phyloP scores from a whole-genome alignment of 2,113 vertebrate species.

The Rissa tridactyla region DNA sequence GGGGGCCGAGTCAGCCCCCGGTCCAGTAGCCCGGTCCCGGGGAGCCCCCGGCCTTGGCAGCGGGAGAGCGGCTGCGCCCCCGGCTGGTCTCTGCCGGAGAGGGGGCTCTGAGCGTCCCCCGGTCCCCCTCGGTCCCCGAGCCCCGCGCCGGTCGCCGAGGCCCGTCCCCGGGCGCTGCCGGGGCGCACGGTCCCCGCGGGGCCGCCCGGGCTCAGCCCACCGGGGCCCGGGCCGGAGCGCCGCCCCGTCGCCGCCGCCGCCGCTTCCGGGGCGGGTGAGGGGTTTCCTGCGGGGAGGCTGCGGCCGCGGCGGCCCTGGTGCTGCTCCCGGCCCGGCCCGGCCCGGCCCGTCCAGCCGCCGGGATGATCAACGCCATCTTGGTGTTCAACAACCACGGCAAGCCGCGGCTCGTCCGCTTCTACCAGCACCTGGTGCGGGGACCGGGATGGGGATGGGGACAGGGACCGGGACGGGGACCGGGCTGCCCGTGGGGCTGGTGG shows the following conservation, averaged over 20 bases:
- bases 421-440: slow-evolving; percentile 24
- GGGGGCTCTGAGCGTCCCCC: not conserved
- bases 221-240: not conserved
- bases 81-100: not conserved
- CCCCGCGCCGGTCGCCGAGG: not conserved
- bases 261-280: not conserved
- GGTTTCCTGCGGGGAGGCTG: not conserved
- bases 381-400: slow-evolving; percentile 99
- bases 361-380: slow-evolving; percentile 96
- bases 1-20: not conserved
- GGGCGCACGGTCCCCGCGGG: not conserved
- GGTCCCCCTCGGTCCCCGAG: not conserved
- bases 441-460: not conserved
- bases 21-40: not conserved
- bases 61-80: not conserved
- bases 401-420: slow-evolving; percentile 81
- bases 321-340: not conserved
- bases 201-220: not conserved
- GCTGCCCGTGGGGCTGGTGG: not conserved
- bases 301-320: not conserved
- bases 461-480: not conserved
- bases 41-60: not conserved
- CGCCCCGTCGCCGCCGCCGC: not conserved
- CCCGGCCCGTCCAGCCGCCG: not conserved
- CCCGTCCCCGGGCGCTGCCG: not conserved